Conservation (phyloP, 2,888 invertebrate genomes). For the Sinohyriopsis cumingii region DNA sequence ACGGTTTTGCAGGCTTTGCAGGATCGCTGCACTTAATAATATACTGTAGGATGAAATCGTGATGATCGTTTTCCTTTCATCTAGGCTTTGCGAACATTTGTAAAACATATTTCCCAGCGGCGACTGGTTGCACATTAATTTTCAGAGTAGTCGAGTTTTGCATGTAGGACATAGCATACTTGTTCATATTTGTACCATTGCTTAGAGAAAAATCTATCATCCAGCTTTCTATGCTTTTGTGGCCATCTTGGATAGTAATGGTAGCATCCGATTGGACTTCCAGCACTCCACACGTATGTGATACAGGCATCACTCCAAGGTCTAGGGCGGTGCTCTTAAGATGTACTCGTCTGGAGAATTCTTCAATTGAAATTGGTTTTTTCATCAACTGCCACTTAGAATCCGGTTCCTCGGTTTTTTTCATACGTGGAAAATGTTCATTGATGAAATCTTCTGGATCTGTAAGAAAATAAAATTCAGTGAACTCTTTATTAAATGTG, state of each 20-base stretch:
- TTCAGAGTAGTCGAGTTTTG: too few species aligned
- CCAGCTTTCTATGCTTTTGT: not conserved
- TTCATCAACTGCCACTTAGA: slow-evolving; percentile 33
- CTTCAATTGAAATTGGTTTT: slow-evolving; percentile 19
- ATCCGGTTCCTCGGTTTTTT: slow-evolving; percentile 19
- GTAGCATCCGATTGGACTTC: too few species aligned
- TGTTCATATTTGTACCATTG: too few species aligned
- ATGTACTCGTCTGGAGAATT: slow-evolving; percentile 16
- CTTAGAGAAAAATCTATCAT: too few species aligned
- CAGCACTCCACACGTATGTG: slow-evolving; percentile 11
- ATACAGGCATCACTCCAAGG: slow-evolving; percentile 5
- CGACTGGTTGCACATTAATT: too few species aligned
- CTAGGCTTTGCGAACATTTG: too few species aligned
- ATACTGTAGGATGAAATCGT: not conserved
- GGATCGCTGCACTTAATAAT: slow-evolving; percentile 9
- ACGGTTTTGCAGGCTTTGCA: not conserved
- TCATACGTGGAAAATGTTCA: slow-evolving; percentile 33
- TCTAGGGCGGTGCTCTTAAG: slow-evolving; percentile 4
- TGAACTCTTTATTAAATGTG: slow-evolving; percentile 14
- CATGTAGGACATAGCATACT: too few species aligned
- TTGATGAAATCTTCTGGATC: slow-evolving; percentile 37
- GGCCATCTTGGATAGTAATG: slow-evolving; percentile 1
- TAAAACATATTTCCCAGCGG: too few species aligned
- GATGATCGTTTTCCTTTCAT: too few species aligned
- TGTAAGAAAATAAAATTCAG: slow-evolving; percentile 48